Base-by-base conservation (phyloP, 2,113 vertebrate species). In the Nesoenas mayeri region DNA sequence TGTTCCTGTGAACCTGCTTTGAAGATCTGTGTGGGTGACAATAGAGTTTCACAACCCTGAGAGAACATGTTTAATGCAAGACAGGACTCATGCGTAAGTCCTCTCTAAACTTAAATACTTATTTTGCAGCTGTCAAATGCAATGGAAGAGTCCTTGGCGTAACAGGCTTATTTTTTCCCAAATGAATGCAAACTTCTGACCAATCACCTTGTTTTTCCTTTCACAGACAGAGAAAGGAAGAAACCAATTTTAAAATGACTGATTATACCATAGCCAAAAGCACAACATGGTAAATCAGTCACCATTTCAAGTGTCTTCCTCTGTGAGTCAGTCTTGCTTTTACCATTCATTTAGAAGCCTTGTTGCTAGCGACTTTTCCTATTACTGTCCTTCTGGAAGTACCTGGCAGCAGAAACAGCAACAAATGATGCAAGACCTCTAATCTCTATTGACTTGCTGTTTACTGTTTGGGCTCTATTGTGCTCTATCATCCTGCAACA, bases 311-410 rank as follows among this genome's bases (percentile, higher is more conserved):
- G 79, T 40, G 40, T 54, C 79, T 95, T 79, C 61, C 72, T 93
- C 82, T 88, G 48, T 90, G 88, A 96, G 72, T 94, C 95, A 93
- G 60, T n/a, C 57, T 79, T 81, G 61, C 51, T 62, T 88, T 90
- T 93, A 64, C 34, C 2, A 14, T 36, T 86, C 61, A 89, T 94
- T 92, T 90, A 84, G 72, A 86, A 93, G 53, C 61, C 69, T 72
- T 0, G 0, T 60, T 84, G 44, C 36, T 92, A 85, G 79, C 82
- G 89, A 71, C 61, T 79, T 92, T 93, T 91, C 69, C 60, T 85
- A 12, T 91, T 90, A 91, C 47, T 86, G 82, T 71, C 85, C 53
- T 95, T 88, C 74, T 97, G 67, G 60, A 94, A 90, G 88, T 42
- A 88, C 34, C 82, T 84, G 61, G 85, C 90, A 90, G 82, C 72